Base-by-base conservation (phyloP, 2,888 invertebrate genomes). In the Drosophila atripex region DNA sequence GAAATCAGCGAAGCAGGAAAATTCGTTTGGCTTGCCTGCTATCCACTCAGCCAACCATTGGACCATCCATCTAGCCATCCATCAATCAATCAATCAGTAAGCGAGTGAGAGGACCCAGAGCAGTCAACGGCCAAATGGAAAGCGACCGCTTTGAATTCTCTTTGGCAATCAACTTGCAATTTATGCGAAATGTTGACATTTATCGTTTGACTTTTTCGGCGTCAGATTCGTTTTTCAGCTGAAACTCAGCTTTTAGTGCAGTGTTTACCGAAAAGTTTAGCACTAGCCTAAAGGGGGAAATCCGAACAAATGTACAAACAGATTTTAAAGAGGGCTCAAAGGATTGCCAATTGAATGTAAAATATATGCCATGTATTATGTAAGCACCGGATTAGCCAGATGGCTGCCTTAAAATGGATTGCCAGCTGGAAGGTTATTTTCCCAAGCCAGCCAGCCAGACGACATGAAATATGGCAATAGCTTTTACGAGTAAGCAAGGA, bases 101-200 rank as follows among this genome's bases (percentile, higher is more conserved):
- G 41, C 16, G 6, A 14, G 41, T 14, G 12, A 53, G 39, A 21
- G 55, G 32, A 61, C 53, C 56, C 53, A 63, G 63, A 49, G 63
- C 71, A 64, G 71, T 63, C 64, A 70, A 63, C 47, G 51, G 43
- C 54, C 32, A 35, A 54, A 64, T 55, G 32, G 45, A 38, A 45
- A 38, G 28, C 52, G 49, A 53, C 64, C 53, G 63, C 55, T 68
- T 57, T 46, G 57, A 23, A 52, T 41, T 61, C 63, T 11, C 46
- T 54, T 66, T 64, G 71, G 56, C 57, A 52, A 49, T 58, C 70
- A 45, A 61, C 77, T 73, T 80, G 85, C 83, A 85, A 84, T 84
- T 85, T 83, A 83, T 85, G 80, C 85, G 73, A 83, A 85, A 71
- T 75, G 83, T 80, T 84, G 84, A 84, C 86, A 86, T 78, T 86